Evolutionary conservation across 2,113 vertebrate genomes (phyloP), one percentile per base, ranked within the genome.

Genomic region (Leptobrachium leishanense): DNA sequence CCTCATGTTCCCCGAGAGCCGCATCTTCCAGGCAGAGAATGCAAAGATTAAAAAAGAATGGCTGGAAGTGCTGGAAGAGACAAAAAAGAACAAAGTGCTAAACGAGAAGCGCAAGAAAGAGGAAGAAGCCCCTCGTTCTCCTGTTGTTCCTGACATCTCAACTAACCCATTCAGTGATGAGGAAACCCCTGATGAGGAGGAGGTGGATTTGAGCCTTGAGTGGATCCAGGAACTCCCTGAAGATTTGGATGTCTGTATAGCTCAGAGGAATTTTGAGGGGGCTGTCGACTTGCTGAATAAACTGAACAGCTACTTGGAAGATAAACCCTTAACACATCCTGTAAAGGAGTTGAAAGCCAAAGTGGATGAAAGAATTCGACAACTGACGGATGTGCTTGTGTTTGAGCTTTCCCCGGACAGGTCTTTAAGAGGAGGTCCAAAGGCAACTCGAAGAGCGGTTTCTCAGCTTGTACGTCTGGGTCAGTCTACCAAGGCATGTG

Each of bases 41-140:
- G 96, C 96, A 85, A 99, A 99, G 79, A 93, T 99, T 81, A 99
- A 99, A 86, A 98, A 98, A 63, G 98, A 99, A 87, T 99, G 97
- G 98, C 89, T 99, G 86, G 97, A 98, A 85, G 95, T 98, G 82
- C 88, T 99, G 86, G 97, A 98, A 15, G 95, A 96, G 75, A 96
- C 97, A 65, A 99, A 99, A 89, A 95, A 97, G 83, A 96, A 83
- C 71, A 95, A 95, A 20, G 95, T 85, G 7, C 92, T 95, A 43
- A 94, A 93, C 1, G 96, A 98, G 73, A 90, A 86, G 73, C 90
- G 90, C 57, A 93, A 95, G 62, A 90, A 95, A 71, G 95, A 97
- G 82, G 95, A 95, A 83, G 82, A 86, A 83, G 82, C 87, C 2
- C 77, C 88, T 0, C 83, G 86, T 5, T 63, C 88, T 2, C 93